A percentile compares a stretch with the other conserved stretches of the same genome.
Evolutionary conservation across 2,888 invertebrate genomes (phyloP).

Genomic region (Tinea trinotella): DNA sequence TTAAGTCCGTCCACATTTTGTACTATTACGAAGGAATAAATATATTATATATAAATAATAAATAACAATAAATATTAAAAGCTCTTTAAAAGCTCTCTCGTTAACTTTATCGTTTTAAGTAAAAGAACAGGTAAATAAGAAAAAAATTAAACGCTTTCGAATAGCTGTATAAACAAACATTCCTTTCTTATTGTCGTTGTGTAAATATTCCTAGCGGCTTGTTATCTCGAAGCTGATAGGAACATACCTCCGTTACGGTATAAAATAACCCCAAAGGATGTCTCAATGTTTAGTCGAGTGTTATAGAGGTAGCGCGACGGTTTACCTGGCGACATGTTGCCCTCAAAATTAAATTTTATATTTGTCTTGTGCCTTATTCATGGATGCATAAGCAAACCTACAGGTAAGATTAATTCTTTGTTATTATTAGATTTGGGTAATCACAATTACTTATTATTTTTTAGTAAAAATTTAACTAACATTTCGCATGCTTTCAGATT

Average conservation of each 20-base stretch:
- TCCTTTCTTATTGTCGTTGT: conserved; percentile 40
- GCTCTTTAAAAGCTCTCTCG: neutral
- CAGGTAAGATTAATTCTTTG: conserved; percentile 39
- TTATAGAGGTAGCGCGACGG: neutral
- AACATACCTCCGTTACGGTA: conserved; percentile 33
- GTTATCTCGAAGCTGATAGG: conserved; percentile 58
- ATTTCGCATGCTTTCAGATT: conserved; percentile 16
- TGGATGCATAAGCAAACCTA: conserved; percentile 41
- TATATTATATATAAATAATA: no score
- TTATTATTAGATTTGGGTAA: neutral
- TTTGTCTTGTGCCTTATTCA: conserved; percentile 37
- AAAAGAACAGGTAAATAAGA: conserved; percentile 11
- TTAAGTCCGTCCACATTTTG: no score
- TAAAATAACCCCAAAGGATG: neutral
- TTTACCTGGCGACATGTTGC: conserved; percentile 34
- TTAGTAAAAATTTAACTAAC: neutral
- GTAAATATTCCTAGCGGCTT: conserved; percentile 58
- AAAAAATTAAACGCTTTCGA: conserved; percentile 13
- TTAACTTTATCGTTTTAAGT: conserved; percentile 12
- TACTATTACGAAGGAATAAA: no score
- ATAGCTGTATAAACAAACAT: conserved; percentile 15
- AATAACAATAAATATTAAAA: neutral
- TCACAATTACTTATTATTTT: neutral
- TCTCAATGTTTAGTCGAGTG: conserved; percentile 14
- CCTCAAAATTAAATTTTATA: conserved; percentile 33